Conservation (phyloP, 2,113 vertebrate species). For the Eptesicus fuscus region DNA sequence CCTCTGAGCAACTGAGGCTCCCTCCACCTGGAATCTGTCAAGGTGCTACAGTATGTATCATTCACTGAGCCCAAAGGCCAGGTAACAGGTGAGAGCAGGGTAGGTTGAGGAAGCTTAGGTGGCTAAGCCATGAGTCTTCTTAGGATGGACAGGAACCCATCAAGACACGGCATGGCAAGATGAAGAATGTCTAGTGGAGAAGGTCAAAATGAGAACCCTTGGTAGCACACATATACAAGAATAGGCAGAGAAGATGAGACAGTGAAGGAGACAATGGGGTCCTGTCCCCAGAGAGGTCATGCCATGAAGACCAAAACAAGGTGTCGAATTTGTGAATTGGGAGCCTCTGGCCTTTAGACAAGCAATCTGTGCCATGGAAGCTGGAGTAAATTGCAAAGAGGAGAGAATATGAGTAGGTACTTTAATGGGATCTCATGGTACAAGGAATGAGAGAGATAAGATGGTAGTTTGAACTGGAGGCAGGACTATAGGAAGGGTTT, state of each 20-base stretch:
- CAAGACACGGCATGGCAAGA: not conserved
- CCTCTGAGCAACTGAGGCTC: not conserved
- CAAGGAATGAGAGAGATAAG: not conserved
- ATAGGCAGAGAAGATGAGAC: not conserved
- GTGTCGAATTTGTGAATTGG: not conserved
- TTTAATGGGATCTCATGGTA: not conserved
- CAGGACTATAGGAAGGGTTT: not conserved
- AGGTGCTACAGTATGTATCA: rapidly evolving
- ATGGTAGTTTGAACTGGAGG: not conserved
- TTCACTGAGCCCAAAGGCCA: not conserved
- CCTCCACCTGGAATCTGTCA: not conserved
- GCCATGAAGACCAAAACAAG: not conserved
- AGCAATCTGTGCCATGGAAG: not conserved
- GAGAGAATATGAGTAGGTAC: not conserved
- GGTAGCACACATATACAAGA: too few relatives aligned
- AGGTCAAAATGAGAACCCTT: not conserved
- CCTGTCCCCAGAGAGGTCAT: not conserved
- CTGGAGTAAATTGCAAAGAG: not conserved
- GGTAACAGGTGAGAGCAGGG: too few relatives aligned
- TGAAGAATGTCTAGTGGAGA: not conserved
- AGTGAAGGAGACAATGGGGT: not conserved
- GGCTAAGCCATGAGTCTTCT: not conserved
- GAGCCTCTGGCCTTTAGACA: not conserved
- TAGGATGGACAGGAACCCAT: not conserved
- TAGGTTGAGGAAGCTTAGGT: not conserved